Evolutionary conservation across 2,113 vertebrate species (phyloP), one percentile per base, ranked within the genome.

Genomic region (Ornithorhynchus anatinus): DNA sequence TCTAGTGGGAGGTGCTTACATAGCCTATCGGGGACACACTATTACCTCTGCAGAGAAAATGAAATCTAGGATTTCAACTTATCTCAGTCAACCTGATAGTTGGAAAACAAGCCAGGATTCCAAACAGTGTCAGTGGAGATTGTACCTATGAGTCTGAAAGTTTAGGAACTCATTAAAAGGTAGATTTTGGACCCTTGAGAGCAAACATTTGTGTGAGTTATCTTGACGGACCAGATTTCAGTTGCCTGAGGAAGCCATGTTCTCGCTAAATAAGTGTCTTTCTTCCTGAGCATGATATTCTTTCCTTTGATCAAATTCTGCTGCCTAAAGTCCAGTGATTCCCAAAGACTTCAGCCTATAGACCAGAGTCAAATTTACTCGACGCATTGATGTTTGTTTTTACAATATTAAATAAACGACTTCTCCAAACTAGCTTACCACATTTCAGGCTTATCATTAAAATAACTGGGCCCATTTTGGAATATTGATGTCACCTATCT

Each of bases 151-250:
- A 43, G 70, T 80, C 42, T 44, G 53, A 23, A 44, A 53, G 52
- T 47, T 58, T 48, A 36, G 36, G 53, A 80, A 59, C 58, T 61
- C n/a, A 69, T 59, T 61, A 77, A 85, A 79, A 72, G 35, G 17
- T 27, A 44, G 45, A 48, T 43, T 72, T 78, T 73, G 75, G 74
- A 61, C 62, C 78, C 52, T 59, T 59, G 65, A 74, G 77, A 83
- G 65, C 74, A 67, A 72, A 69, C 74, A 51, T 79, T 80, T 83
- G 72, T 56, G 65, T 44, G 66, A 33, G 66, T 79, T 76, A 69
- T 65, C 39, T 70, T 54, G 53, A 54, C 44, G 78, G 72, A 69
- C 74, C 77, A 36, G 72, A 76, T 39, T 53, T 80, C 82, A 76
- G 67, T 63, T 57, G 60, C 51, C 64, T 65, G 51, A 71, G 65